Conservation (phyloP, 2,797 vertebrate species). For the Balearica regulorum region DNA sequence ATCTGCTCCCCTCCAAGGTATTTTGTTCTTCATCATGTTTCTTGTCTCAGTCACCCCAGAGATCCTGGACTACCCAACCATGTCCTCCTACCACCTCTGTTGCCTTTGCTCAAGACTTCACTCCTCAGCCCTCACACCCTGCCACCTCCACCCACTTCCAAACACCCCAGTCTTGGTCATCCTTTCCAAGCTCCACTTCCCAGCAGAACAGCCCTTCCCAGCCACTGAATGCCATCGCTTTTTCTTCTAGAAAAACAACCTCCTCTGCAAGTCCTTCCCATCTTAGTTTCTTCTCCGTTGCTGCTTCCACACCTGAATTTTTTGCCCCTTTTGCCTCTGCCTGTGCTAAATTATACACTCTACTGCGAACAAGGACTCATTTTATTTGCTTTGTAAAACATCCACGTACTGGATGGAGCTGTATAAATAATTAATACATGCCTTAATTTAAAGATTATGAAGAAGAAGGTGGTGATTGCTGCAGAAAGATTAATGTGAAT, state of each 20-base stretch:
- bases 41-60: not conserved
- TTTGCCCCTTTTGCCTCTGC: not conserved
- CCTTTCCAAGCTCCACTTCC: not conserved
- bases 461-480: conserved; percentile 33
- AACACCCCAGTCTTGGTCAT: not conserved
- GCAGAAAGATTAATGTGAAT: conserved; percentile 26
- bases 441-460: conserved; percentile 55
- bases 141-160: not conserved
- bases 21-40: not conserved
- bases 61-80: not conserved
- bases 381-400: conserved; percentile 17
- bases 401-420: not conserved
- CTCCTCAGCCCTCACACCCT: not conserved
- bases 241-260: not conserved
- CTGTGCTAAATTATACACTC: not conserved
- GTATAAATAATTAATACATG: conserved; percentile 47
- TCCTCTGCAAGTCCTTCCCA: not conserved
- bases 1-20: not conserved
- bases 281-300: not conserved
- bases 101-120: not conserved
- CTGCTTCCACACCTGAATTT: not conserved
- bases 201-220: not conserved
- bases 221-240: not conserved
- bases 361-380: not conserved
- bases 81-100: not conserved